phyloP scores from a whole-genome alignment of 2,113 vertebrate genomes.

The Petrocephalus microphthalmus region DNA sequence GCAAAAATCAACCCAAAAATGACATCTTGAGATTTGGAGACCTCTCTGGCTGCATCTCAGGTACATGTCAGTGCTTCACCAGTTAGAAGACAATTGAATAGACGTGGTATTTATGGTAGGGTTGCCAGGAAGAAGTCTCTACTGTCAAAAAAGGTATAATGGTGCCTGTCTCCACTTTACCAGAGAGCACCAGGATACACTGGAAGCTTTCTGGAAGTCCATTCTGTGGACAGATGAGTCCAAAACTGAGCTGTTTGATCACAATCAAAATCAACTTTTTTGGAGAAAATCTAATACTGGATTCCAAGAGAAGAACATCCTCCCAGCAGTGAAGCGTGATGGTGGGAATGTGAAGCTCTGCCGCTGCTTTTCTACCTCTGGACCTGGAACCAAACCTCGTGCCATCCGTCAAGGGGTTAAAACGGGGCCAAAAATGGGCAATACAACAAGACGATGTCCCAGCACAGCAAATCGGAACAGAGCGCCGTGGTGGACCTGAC shows the following conservation, averaged over 20 bases:
- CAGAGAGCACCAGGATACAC: not conserved
- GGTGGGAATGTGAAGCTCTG: constrained; percentile 5
- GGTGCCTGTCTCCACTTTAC: constrained; percentile 8
- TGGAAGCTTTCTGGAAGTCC: not conserved
- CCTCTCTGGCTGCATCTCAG: not conserved
- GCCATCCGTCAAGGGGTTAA: constrained; percentile 8
- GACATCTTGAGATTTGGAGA: not conserved
- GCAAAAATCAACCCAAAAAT: not conserved
- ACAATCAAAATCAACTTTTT: not conserved
- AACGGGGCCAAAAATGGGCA: constrained; percentile 6
- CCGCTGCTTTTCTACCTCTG: not conserved
- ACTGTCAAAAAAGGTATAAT: not conserved
- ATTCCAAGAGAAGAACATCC: not conserved
- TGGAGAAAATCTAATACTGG: not conserved
- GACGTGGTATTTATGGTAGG: constrained; percentile 2
- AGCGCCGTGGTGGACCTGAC: not conserved
- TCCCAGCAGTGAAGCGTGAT: constrained; percentile 3
- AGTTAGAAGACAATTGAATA: not conserved
- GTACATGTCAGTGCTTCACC: constrained; percentile 1
- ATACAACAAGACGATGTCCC: not conserved
- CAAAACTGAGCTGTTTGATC: constrained; percentile 1
- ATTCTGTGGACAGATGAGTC: constrained; percentile 12
- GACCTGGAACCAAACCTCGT: not conserved
- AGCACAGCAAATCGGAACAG: too few relatives aligned
- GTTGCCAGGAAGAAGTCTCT: constrained; percentile 1